Evolutionary conservation across 2,797 vertebrate species (phyloP), one percentile per base, ranked within the genome.

Genomic region (Mallotus villosus): DNA sequence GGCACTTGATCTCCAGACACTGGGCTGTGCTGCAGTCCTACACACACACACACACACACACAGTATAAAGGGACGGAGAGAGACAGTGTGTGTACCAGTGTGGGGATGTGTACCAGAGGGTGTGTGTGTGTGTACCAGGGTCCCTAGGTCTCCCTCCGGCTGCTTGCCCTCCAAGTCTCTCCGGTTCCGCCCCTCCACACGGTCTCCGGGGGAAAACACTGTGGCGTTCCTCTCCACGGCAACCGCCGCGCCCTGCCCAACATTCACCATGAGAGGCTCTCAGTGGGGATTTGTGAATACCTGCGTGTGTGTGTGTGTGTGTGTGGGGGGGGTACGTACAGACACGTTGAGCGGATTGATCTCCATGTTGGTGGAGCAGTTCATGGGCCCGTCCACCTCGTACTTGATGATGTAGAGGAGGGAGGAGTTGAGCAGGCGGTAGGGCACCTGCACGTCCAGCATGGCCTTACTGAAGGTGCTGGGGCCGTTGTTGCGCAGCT

Each of bases 401-500:
- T 92, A 94, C 27, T 93, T 88, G 53, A 94, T 84, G 60, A 94
- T 89, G 62, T 95, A 95, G 55, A 95, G 25, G 24, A 95, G 73
- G 0, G 92, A 93, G 46, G 85, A 83, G 53, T 94, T 94, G 63
- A 90, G 91, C 0, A 90, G 92, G 60, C 86, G 93, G 79, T 94
- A 93, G 11, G 94, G 93, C 92, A 92, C 94, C 67, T 93, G 88
- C 34, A 95, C 86, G 58, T 84, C 92, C 37, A 95, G 84, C 81
- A 94, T 92, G 27, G 94, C 92, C 76, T 94, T 95, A 86, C 93
- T 94, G 84, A 95, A 93, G 0, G 93, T 90, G 84, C 94, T 95
- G 5, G 94, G 93, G 1, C 94, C 94, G 0, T 93, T 94, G 84
- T 95, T 95, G 75, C 94, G 84, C 21, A 95, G 86, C 92, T 94